Evolutionary conservation across 2,888 invertebrate genomes (phyloP).

Genomic region (Clistopyga incitator): DNA sequence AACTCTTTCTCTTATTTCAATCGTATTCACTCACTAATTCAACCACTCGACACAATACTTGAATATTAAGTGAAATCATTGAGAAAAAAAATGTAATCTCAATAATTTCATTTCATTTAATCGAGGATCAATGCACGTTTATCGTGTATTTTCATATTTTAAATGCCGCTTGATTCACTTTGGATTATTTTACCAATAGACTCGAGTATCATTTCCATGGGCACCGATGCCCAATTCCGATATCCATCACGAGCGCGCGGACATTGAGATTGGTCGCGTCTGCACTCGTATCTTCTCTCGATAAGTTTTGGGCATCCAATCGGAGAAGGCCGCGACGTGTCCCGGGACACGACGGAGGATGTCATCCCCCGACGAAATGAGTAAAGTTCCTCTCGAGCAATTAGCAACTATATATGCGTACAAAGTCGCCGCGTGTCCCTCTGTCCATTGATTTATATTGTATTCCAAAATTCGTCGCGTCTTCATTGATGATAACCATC

Average conservation of each 20-base stretch:
- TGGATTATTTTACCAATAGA: background rate
- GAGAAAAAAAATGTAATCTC: too few relatives aligned
- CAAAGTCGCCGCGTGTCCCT: too few relatives aligned
- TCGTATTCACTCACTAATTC: too few relatives aligned
- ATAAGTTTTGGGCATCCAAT: conserved; percentile 38
- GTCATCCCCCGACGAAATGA: conserved; percentile 37
- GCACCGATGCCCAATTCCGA: conserved; percentile 26
- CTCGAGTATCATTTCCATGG: conserved; percentile 30
- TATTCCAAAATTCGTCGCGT: background rate
- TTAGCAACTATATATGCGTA: too few relatives aligned
- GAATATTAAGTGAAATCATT: too few relatives aligned
- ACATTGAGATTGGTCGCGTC: conserved; percentile 22
- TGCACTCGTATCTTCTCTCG: conserved; percentile 39
- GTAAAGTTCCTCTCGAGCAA: conserved; percentile 31
- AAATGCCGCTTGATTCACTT: too few relatives aligned
- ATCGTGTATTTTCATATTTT: conserved; percentile 1
- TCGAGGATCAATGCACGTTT: background rate
- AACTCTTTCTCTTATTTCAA: background rate
- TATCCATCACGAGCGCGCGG: conserved; percentile 11
- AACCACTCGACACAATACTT: too few relatives aligned
- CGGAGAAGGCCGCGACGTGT: conserved; percentile 16
- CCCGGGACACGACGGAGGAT: conserved; percentile 1
- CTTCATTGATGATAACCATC: background rate
- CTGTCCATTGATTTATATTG: background rate
- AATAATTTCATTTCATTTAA: too few relatives aligned